Base-by-base conservation (phyloP, 1,140 invertebrate species). In the Paracyclopina nana region DNA sequence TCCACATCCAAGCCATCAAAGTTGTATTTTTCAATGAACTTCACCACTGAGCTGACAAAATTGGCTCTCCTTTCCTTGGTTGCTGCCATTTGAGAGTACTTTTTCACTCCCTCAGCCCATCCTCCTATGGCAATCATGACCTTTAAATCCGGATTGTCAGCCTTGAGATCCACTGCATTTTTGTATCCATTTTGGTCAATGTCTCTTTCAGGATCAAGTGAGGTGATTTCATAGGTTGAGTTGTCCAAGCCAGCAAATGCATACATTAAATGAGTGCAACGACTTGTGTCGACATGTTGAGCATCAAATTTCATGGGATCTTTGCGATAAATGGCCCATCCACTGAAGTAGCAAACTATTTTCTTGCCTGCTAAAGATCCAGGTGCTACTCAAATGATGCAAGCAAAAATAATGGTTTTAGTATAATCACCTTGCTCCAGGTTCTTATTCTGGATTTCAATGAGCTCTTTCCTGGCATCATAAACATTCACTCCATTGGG, bases 211-310 rank as follows among this genome's bases (percentile, higher is more conserved):
- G 62, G 60, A 55, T 76, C 70, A 4, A 69, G 66, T 0, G 76
- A 66, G 22, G 70, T 64, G 1, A 81, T 61, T 9, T 66, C 65
- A 48, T 71, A 70, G 0, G 68, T 70, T 46, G 74, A 68, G 1
- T 74, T 71, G 58, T 82, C 75, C 55, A 81, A 56, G 8, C 73
- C 73, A 1, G 80, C 79, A 56, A 79, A 82, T 6, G 76, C 74
- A 58, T 86, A 86, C 48, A 86, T 72, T 6, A 86, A 62, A 61
- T 87, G 82, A 4, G 80, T 80, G 64, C 83, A 87, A 27, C 75
- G 70, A 54, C 66, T 64, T 0, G 76, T 73, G 30, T 82, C 75
- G 5, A 85, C 65, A 49, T 77, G 68, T 1, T 56, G 54, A 0
- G 62, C 68, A 6, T 68, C 71, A 57, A 82, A 76, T 1, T 72